phyloP scores from a whole-genome alignment of 2,888 invertebrate species.

The Gymnoscelis rufifasciata region DNA sequence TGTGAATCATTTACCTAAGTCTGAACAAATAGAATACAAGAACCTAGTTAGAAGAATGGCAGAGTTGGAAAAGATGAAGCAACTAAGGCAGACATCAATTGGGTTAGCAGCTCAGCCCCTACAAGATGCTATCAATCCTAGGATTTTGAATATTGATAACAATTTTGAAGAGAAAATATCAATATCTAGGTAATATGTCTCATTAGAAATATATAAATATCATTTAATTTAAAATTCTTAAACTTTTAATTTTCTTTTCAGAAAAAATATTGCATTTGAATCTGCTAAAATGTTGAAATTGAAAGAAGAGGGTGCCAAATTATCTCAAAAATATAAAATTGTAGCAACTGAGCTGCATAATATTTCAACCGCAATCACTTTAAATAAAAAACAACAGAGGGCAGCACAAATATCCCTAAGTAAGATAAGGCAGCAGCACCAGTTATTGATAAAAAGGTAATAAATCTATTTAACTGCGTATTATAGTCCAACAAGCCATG shows the following conservation, averaged over 20 bases:
- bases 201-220: no score
- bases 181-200: slow-evolving; percentile 66
- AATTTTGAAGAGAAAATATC: slow-evolving; percentile 62
- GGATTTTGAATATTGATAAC: slow-evolving; percentile 44
- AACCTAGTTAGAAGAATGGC: slow-evolving; percentile 71
- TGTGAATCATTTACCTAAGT: slow-evolving; percentile 69
- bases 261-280: slow-evolving; percentile 69
- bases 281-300: slow-evolving; percentile 64
- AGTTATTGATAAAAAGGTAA: slow-evolving; percentile 67
- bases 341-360: slow-evolving; percentile 64
- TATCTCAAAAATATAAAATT: slow-evolving; percentile 66
- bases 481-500: no score
- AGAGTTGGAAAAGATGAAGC: slow-evolving; percentile 70
- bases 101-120: slow-evolving; percentile 35
- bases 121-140: slow-evolving; percentile 61
- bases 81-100: slow-evolving; percentile 54
- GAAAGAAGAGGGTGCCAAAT: slow-evolving; percentile 61
- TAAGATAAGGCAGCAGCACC: slow-evolving; percentile 64
- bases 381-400: slow-evolving; percentile 66
- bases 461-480: background rate
- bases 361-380: slow-evolving; percentile 60
- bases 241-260: slow-evolving; percentile 34
- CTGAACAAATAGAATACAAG: slow-evolving; percentile 72
- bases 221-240: no score
- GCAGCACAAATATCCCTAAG: slow-evolving; percentile 55